Conservation (phyloP, 2,113 vertebrate genomes). For the Dascyllus trimaculatus region DNA sequence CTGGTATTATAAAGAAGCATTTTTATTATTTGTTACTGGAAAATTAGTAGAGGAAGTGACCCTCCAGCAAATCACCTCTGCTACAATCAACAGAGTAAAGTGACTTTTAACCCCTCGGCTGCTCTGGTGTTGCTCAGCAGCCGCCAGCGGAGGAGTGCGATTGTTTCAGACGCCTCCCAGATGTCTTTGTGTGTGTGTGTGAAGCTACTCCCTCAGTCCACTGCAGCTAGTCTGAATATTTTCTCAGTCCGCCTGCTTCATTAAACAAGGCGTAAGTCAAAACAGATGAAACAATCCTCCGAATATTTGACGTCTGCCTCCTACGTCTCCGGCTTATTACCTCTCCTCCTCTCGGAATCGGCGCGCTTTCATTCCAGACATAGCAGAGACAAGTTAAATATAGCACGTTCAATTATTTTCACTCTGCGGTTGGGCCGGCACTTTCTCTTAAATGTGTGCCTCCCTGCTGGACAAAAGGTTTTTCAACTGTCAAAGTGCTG, state of each 20-base stretch:
- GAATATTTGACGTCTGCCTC: constrained; percentile 62
- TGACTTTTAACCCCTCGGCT: constrained; percentile 2
- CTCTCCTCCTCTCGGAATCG: constrained; percentile 55
- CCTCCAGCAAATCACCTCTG: background rate
- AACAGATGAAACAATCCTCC: constrained; percentile 54
- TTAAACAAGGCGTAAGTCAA: constrained; percentile 59
- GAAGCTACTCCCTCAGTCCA: constrained; percentile 48
- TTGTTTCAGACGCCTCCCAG: constrained; percentile 50
- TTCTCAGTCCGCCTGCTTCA: constrained; percentile 52
- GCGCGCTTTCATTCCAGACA: constrained; percentile 71
- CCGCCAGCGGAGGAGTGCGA: constrained; percentile 20
- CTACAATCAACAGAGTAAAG: background rate
- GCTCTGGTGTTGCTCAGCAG: constrained; percentile 12
- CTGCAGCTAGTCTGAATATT: constrained; percentile 38
- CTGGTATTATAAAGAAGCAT: background rate
- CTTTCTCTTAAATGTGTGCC: constrained; percentile 30
- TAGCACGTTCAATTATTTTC: constrained; percentile 63
- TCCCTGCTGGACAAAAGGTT: constrained; percentile 19
- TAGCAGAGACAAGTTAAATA: constrained; percentile 67
- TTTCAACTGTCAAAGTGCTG: constrained; percentile 7
- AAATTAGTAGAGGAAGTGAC: constrained; percentile 4
- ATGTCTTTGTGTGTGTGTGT: constrained; percentile 26
- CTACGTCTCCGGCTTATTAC: constrained; percentile 56
- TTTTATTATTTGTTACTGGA: constrained; percentile 2
- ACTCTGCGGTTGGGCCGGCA: constrained; percentile 11